A percentile compares a stretch with the other conserved stretches of the same genome.
phyloP scores from a whole-genome alignment of 2,113 vertebrate genomes.

The Platichthys flesus region DNA sequence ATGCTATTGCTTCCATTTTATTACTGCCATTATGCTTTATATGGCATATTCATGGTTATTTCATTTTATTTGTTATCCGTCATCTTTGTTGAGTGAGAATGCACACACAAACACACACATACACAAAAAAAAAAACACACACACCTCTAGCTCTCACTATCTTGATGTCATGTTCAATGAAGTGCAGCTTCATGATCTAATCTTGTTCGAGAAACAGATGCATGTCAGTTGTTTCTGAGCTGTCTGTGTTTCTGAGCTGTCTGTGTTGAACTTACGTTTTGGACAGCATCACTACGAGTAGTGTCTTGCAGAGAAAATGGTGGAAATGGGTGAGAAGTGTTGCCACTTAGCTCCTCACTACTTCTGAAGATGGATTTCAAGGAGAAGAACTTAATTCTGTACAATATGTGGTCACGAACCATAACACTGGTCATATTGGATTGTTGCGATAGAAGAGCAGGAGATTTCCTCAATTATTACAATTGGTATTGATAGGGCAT shows the following conservation, averaged over 20 bases:
- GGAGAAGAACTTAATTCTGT: not conserved
- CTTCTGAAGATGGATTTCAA: not conserved
- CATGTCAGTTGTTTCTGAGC: not conserved
- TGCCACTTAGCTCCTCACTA: not conserved
- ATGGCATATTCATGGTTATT: no score
- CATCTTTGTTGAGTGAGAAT: no score
- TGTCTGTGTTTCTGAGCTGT: not conserved
- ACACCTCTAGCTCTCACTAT: not conserved
- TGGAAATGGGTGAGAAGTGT: not conserved
- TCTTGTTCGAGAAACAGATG: not conserved
- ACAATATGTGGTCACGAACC: no score
- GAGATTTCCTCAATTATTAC: no score
- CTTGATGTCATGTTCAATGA: not conserved
- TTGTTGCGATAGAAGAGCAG: no score
- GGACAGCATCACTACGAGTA: not conserved
- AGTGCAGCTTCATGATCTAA: not conserved
- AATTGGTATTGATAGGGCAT: no score
- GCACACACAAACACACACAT: not conserved
- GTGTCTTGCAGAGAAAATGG: not conserved
- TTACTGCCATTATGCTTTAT: no score
- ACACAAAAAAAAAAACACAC: not conserved
- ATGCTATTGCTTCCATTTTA: not conserved
- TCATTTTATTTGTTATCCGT: no score
- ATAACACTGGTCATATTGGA: no score
- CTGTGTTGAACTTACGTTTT: not conserved